Base-by-base conservation (phyloP, 2,797 vertebrate genomes). In the Antrozous pallidus region DNA sequence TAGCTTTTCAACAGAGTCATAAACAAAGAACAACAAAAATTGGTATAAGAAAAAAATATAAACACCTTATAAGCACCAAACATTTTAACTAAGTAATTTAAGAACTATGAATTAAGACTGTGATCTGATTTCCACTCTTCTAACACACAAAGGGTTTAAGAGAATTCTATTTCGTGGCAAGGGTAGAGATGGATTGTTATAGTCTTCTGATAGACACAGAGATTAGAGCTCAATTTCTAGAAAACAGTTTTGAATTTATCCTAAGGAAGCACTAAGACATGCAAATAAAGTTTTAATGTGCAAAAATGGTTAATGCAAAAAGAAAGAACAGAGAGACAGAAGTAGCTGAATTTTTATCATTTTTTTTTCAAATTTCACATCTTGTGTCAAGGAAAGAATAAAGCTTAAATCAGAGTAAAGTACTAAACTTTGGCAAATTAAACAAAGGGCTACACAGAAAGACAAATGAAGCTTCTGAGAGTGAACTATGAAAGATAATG, bases 391-490 rank as follows among this genome's bases (percentile, higher is more conserved):
- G 54, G 14, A 82, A 93, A 88, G 49, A 95, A 79, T 36, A 84
- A 82, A 92, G 24, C 56, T 93, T 80, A 92, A 78, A 90, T 93
- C 18, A 81, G 80, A 84, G 47, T 24, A 84, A 82, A 95, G 51
- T 71, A 69, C 40, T 90, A 84, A 94, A 80, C 75, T 51, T 78
- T 73, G 93, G 70, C 28, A 92, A 95, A 92, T 95, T 90, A 77
- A 94, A 88, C 51, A 84, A 96, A 95, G n/a, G 94, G 78, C 18
- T 91, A 91, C 47, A 65, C 77, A 78, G 49, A 90, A 97, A 93
- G 91, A 94, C 93, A 95, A 95, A 82, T 85, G 80, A 88, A 70
- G 69, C 94, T 93, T 88, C 42, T 5, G 74, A 63, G 92, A 79
- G 87, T 88, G 81, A 95, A 93, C 90, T 79, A 88, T 88, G 81